Evolutionary conservation across 2,113 vertebrate genomes (phyloP), one percentile per base, ranked within the genome.

Genomic region (Rana temporaria): DNA sequence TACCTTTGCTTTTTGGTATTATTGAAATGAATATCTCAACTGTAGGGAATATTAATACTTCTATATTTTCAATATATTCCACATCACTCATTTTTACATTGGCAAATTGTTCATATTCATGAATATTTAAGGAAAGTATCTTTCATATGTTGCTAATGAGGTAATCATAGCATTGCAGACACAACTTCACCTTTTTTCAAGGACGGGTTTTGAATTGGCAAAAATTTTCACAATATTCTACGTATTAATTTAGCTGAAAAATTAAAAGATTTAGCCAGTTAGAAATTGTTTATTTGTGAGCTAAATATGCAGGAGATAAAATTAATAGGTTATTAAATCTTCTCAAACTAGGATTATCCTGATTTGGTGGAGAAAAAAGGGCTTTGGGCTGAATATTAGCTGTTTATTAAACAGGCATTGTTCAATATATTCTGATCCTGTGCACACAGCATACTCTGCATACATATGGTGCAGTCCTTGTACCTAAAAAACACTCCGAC

Each of bases 51-150:
- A 38, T 68, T 53, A 68, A 68, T 57, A 78, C 16, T 32, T 8
- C 38, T 55, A 53, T 15, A 57, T 79, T 79, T 59, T 68, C 17
- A 38, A 30, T n/a, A 67, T 66, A 68, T 67, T 65, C 77, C 65
- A 57, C 53, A 17, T 66, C 38, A 65, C 62, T 68, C 32, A 68
- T 68, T 71, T 68, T 30, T 20, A 68, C 26, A 68, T 18, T 68
- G 64, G 62, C 48, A 79, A 67, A 68, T 68, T 79, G 48, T 68
- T 57, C 53, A 68, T 68, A 59, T 56, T 79, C 53, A 68, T 68
- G 77, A 78, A 55, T 56, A 65, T 78, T 66, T 65, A 19, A 78
- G 26, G 38, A 79, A 68, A 20, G 9, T 56, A 56, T 66, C 8
- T 56, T 32, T 66, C 17, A 18, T 30, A 67, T 68, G 18, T 57